Base-by-base conservation (phyloP, 2,113 vertebrate genomes). In the Albula glossodonta region DNA sequence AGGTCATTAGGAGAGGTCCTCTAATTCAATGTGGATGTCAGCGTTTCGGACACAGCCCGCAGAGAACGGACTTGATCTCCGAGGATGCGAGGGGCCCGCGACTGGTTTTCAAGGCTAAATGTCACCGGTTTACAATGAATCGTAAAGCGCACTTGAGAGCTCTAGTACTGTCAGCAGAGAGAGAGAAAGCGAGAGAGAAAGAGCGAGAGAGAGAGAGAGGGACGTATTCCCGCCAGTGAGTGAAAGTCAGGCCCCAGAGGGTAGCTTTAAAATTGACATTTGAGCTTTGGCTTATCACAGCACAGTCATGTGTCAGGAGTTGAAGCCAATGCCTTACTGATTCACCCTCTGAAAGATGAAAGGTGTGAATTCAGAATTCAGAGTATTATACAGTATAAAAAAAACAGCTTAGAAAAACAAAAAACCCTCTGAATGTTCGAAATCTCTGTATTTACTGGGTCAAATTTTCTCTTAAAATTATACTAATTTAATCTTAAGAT, bases 71-170 rank as follows among this genome's bases (percentile, higher is more conserved):
- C 51, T 63, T 51, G 49, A 74, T 63, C 81, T 78, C 41, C 22
- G 48, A 49, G 50, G 66, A 17, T 57, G 31, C 11, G 60, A 53
- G 50, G 81, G 85, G 63, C 74, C 81, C 80, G 70, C 78, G 63
- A 60, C 31, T 81, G 53, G 66, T 78, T 83, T 83, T 86, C 41
- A 74, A 81, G 63, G 81, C 81, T 83, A 86, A 86, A 86, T 86
- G 85, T 86, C 85, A 86, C 51, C 53, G 70, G 49, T 49, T 86
- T 31, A 48, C 81, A 48, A 60, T 78, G 70, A 83, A 83, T 86
- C 51, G 15, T 70, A 86, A 82, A 86, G 41, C 51, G 25, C 25
- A 10, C 81, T 83, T 66, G 51, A 10, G 81, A 80, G 66, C 52
- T 49, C 51, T 50, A 25, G 51, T 19, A 1, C 60, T 74, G 31